phyloP scores from a whole-genome alignment of 2,113 vertebrate species.

The Uria aalge region DNA sequence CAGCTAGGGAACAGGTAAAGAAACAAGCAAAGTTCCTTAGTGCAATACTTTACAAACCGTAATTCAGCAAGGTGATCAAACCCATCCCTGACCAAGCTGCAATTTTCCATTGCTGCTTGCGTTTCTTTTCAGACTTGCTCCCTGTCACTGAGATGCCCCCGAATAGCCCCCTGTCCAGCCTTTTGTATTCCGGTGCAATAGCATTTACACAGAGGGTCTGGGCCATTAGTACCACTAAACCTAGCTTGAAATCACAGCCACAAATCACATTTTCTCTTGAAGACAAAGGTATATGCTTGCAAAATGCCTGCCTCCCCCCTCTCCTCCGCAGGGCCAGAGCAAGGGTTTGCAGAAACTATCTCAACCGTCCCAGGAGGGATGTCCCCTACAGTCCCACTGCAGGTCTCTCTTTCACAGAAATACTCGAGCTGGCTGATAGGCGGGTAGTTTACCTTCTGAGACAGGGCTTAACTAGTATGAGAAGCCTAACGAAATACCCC shows the following conservation, averaged over 20 bases:
- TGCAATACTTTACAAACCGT: not conserved
- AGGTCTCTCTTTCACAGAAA: not conserved
- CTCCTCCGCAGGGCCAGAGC: not conserved
- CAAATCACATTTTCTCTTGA: not conserved
- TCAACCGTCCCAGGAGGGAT: not conserved
- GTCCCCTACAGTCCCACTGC: not conserved
- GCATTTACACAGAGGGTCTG: not conserved
- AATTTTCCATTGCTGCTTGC: not conserved
- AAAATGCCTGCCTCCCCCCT: not conserved
- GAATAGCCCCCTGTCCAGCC: not conserved
- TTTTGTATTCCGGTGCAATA: not conserved
- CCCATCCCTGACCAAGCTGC: not conserved
- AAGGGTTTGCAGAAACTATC: not conserved
- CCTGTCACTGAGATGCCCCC: fast-evolving
- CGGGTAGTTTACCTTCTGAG: not conserved
- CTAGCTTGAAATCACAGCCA: not conserved
- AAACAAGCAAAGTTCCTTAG: not conserved
- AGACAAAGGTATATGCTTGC: not conserved
- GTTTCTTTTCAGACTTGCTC: not conserved
- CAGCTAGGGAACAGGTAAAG: slow-evolving; percentile 63
- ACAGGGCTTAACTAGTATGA: not conserved
- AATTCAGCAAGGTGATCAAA: not conserved
- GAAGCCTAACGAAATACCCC: not conserved
- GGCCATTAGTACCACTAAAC: not conserved
- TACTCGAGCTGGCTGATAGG: not conserved